phyloP scores from a whole-genome alignment of 2,113 vertebrate species.

The Corythaixoides concolor region DNA sequence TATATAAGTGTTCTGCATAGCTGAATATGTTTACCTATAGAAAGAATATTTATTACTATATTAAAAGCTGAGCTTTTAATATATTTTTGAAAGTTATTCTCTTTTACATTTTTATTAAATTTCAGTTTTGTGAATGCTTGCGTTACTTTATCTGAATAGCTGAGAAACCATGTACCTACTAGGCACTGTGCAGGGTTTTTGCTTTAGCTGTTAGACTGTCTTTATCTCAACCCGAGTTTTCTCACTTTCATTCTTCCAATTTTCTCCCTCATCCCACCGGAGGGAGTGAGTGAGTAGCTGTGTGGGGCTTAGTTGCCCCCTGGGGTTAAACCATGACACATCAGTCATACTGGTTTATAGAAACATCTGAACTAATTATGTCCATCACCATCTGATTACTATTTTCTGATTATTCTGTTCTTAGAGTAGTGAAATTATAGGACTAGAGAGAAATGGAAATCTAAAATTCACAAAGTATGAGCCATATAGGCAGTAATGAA shows the following conservation, averaged over 20 bases:
- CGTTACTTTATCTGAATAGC: background rate
- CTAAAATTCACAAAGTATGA: background rate
- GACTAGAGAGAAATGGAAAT: background rate
- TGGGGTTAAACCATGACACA: too few species aligned
- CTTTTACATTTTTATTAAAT: background rate
- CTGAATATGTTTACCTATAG: background rate
- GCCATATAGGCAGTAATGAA: background rate
- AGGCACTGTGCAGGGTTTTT: background rate
- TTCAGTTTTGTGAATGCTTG: background rate
- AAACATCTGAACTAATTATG: background rate
- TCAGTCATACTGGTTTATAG: background rate
- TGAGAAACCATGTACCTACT: background rate
- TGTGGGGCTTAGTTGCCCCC: too few species aligned
- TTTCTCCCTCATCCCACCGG: too few species aligned
- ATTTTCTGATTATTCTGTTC: background rate
- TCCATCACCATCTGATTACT: background rate
- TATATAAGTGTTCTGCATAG: background rate
- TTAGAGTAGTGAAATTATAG: background rate
- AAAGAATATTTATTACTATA: background rate
- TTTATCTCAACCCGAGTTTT: too few species aligned
- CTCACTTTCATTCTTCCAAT: too few species aligned
- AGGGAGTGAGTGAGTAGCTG: too few species aligned
- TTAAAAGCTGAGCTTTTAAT: background rate
- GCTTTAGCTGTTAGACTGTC: too few species aligned
- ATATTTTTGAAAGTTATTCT: background rate